Percentiles rank a stretch among this genome's conserved stretches.
phyloP scores from a whole-genome alignment of 2,888 invertebrate species.

The Dicyrtomina minuta region DNA sequence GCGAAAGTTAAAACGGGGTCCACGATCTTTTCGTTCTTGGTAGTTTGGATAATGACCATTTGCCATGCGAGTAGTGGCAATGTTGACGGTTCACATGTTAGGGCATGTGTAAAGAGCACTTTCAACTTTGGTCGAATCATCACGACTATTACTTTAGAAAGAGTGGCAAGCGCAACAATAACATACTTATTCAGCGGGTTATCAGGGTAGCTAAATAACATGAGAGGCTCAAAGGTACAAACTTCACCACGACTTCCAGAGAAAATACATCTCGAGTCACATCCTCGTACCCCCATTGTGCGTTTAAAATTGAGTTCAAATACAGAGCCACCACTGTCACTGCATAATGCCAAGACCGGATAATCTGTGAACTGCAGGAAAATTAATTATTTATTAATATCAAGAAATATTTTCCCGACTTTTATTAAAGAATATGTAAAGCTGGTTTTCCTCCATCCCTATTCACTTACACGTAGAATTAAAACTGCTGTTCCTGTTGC shows the following conservation, averaged over 20 bases:
- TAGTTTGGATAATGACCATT: conserved; percentile 77
- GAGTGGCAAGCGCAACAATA: conserved; percentile 88
- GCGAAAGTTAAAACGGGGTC: conserved; percentile 89
- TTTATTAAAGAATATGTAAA: too few species aligned
- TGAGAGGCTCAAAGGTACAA: conserved; percentile 70
- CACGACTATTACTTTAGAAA: conserved; percentile 84
- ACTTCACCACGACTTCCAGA: conserved; percentile 97
- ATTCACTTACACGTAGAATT: conserved; percentile 64
- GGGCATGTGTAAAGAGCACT: conserved; percentile 74
- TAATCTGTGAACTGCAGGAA: conserved; percentile 67
- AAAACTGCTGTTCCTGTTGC: conserved; percentile 80
- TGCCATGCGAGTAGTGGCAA: conserved; percentile 93
- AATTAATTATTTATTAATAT: conserved; percentile 53
- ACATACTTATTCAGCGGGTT: conserved; percentile 73
- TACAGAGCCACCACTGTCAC: conserved; percentile 93
- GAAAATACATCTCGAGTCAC: conserved; percentile 89
- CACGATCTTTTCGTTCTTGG: conserved; percentile 65
- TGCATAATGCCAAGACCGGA: conserved; percentile 73
- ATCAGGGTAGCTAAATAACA: conserved; percentile 61
- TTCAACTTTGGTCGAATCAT: conserved; percentile 74
- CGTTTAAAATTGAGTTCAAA: conserved; percentile 89
- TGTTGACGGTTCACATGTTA: conserved; percentile 71
- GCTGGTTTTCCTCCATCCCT: too few species aligned
- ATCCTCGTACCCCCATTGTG: conserved; percentile 81
- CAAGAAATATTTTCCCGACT: too few species aligned